Evolutionary conservation across 2,888 invertebrate species (phyloP).

Genomic region (Tenthredo livida): DNA sequence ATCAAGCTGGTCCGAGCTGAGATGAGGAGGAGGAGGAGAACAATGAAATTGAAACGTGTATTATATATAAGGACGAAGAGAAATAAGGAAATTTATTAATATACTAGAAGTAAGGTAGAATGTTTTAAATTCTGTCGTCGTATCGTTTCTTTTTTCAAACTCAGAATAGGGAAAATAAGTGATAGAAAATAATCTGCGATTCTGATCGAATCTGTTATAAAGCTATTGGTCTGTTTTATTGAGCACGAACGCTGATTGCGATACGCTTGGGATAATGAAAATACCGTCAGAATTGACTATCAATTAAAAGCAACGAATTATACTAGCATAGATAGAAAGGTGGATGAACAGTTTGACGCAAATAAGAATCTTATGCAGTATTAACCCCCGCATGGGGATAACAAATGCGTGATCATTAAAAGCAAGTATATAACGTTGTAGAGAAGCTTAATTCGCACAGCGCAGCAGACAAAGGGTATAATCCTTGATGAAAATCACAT

Average conservation of each 20-base stretch:
- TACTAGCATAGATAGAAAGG: neutral
- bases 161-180: neutral
- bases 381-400: neutral
- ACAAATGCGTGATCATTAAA: neutral
- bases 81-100: neutral
- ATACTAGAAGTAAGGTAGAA: too few species aligned
- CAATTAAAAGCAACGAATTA: conserved; percentile 1
- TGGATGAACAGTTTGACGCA: neutral
- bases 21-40: neutral
- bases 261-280: neutral
- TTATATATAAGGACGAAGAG: neutral
- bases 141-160: too few species aligned
- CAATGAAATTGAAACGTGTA: neutral
- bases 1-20: neutral
- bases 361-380: neutral
- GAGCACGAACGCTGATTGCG: neutral
- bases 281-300: conserved; percentile 12
- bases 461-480: neutral
- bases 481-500: conserved; percentile 18
- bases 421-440: neutral
- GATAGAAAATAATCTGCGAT: neutral
- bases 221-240: conserved; percentile 7
- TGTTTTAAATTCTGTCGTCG: too few species aligned
- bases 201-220: neutral
- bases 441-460: neutral